These are phyloP conservation scores for Phyto melanocephala DNA, from an alignment of 2,888 invertebrate species.

Conservation along the genomic window DNA sequence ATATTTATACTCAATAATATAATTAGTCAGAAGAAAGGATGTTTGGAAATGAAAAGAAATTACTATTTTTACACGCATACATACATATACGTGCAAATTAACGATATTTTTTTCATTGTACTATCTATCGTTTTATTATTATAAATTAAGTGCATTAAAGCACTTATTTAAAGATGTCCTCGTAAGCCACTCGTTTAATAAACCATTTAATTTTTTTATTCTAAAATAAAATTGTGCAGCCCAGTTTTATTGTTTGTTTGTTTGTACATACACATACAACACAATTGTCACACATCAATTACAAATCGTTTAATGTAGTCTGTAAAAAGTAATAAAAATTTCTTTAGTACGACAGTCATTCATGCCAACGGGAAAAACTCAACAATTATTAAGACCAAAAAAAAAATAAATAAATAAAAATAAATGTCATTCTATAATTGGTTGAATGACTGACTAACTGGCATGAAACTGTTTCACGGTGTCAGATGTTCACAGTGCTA, in stretches of 20 bases:
- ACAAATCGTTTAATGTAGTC: constrained; percentile 4
- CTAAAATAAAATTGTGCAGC: neutral
- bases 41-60: no score
- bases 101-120: no score
- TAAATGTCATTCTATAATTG: constrained; percentile 12
- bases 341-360: neutral
- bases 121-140: no score
- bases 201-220: neutral
- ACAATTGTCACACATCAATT: constrained; percentile 36
- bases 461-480: constrained; percentile 13
- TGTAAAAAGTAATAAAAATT: neutral
- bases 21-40: no score
- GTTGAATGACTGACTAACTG: constrained; percentile 2
- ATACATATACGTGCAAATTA: no score
- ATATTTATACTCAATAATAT: no score
- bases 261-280: no score
- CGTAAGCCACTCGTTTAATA: neutral
- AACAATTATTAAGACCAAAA: neutral
- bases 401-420: neutral
- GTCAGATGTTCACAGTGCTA: constrained; percentile 18
- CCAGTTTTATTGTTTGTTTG: neutral
- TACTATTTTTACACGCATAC: no score
- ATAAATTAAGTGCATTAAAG: no score
- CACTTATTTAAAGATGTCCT: no score
- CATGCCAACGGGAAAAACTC: neutral